Evolutionary conservation across 2,797 vertebrate genomes (phyloP), one percentile per base, ranked within the genome.

Genomic region (Clarias laeviceps): DNA sequence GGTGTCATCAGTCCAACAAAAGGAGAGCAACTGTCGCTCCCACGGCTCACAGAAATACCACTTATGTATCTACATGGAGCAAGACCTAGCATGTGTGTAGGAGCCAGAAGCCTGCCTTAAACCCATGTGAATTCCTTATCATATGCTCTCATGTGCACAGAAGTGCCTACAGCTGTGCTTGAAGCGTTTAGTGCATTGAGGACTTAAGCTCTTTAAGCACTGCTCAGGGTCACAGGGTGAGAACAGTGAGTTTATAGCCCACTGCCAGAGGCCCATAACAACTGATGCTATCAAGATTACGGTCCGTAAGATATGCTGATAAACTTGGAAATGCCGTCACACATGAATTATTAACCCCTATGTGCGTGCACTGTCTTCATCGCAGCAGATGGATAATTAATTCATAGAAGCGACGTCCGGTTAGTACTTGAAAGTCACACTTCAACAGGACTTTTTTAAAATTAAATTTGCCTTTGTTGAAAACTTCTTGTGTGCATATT

Each of bases 11-110:
- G 79, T 45, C 82, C 78, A 18, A 89, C 87, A 86, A 80, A 69
- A 83, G 82, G 82, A 87, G 66, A 89, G 83, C 90, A 90, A 90
- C 87, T 90, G 90, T 87, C 34, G 83, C 82, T 88, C 90, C 88
- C 88, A 87, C 86, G 85, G 83, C 83, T 79, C 65, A 80, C 86
- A 88, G 74, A 88, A 89, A 90, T 90, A 88, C 85, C 57, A 80
- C 62, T 69, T 88, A 84, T 29, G 72, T 68, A 37, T 56, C 72
- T 82, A 83, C 59, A 72, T 62, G 69, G 54, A 87, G 74, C 84
- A 87, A 12, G 34, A 78, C 69, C 82, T 65, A 80, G 77, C 90
- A 88, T 88, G 86, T 87, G 83, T 84, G 82, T 76, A 82, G 84
- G 80, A 84, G 84, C 40, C 84, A 66, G 70, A 82, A 62, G 84